Base-by-base conservation (phyloP, 2,113 vertebrate species). In the Ahaetulla prasina region DNA sequence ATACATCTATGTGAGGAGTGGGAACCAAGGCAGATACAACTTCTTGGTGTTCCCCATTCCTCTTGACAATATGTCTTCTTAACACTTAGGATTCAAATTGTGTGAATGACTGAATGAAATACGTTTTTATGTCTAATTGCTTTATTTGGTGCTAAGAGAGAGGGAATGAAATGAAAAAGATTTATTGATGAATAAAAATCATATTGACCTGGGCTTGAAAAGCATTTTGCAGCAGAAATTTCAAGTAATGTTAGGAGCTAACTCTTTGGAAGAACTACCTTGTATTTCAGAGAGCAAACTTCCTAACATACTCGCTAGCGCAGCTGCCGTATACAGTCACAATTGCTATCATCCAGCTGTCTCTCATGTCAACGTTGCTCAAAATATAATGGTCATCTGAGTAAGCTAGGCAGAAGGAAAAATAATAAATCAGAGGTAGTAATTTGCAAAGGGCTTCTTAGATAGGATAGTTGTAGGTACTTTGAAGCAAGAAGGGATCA, bases 241-340 rank as follows among this genome's bases (percentile, higher is more conserved):
- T 35, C 49, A 55, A 91, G 10, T 35, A 2, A 0, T 1, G 3
- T 54, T 57, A 57, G 8, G 87, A 91, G 92, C 52, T 39, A 8
- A 53, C 47, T 47, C 92, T 30, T 85, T 94, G 89, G 53, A 50
- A 80, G 49, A 68, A 52, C 35, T 39, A 0, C 20, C 85, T 84
- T 8, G 54, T 85, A 89, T 92, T 89, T 90, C 8, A 90, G 63
- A 89, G 39, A 22, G 57, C 85, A 88, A 47, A 54, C 25, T 43
- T 88, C 60, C 45, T 54, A 47, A 30, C 22, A 39, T 2, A 1
- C 0, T 43, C 80, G 11, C n/a, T 35, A 35, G 25, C 20, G 14
- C 23, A 92, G 39, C 93, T 84, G 23, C 90, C 49, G 3, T 30
- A 20, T 85, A 87, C 43, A 89, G 91, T 92, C 89, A 95, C 91